Conservation (phyloP, 1,140 invertebrate species). For the Gerris buenoi region DNA sequence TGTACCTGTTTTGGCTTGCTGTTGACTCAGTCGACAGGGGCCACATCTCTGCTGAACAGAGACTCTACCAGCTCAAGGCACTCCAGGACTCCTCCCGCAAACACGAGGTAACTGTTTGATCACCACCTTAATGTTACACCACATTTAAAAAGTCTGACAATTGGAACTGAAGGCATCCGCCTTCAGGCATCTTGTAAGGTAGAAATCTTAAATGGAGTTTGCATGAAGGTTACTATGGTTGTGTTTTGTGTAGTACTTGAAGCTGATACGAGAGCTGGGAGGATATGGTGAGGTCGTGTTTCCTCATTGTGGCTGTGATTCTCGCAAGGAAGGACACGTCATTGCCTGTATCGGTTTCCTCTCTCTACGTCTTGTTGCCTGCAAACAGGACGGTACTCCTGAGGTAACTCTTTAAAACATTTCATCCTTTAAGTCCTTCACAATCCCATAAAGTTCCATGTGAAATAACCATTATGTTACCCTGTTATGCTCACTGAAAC, state of each 20-base stretch:
- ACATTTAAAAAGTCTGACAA: too few relatives aligned
- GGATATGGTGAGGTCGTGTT: constrained; percentile 87
- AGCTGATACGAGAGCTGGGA: constrained; percentile 64
- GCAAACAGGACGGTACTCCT: constrained; percentile 66
- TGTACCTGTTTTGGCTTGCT: constrained; percentile 66
- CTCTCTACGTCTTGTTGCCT: constrained; percentile 72
- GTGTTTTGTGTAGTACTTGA: constrained; percentile 50
- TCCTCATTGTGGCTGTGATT: constrained; percentile 89
- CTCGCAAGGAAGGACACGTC: constrained; percentile 80
- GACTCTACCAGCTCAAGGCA: constrained; percentile 87
- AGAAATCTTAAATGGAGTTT: too few relatives aligned
- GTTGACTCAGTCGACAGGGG: constrained; percentile 91
- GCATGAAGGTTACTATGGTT: not conserved
- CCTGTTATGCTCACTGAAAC: too few relatives aligned
- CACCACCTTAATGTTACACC: too few relatives aligned
- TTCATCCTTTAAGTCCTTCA: constrained; percentile 9
- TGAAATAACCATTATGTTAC: too few relatives aligned
- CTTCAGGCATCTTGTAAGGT: too few relatives aligned
- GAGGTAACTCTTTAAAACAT: constrained; percentile 42
- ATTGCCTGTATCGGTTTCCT: constrained; percentile 57
- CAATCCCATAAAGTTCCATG: too few relatives aligned
- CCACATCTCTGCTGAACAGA: constrained; percentile 71
- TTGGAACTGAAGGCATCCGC: too few relatives aligned
- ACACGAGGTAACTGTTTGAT: constrained; percentile 42
- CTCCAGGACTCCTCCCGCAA: constrained; percentile 78